Conservation (phyloP, 2,797 vertebrate species). For the Sebastes hopkinsi region DNA sequence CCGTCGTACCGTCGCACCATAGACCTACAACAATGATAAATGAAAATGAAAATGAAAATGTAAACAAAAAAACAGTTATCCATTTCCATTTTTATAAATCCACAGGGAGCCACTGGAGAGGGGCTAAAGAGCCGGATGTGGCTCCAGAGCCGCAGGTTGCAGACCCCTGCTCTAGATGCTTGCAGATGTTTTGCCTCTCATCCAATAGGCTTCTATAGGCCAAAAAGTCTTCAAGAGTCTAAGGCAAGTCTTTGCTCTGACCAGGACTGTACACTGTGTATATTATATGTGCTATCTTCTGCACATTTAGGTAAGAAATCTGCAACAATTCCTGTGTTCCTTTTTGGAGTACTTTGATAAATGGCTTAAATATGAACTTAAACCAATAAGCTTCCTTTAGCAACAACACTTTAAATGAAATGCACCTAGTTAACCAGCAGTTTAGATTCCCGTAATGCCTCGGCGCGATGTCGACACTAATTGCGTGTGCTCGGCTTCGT, state of each 20-base stretch:
- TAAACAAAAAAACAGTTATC: too few relatives aligned
- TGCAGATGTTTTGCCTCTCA: background rate
- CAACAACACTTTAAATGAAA: background rate
- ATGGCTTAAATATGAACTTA: background rate
- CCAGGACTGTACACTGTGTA: background rate
- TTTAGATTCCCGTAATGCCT: slow-evolving; percentile 9
- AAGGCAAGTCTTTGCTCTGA: background rate
- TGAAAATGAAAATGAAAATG: too few relatives aligned
- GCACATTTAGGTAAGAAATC: too few relatives aligned
- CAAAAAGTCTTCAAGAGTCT: background rate
- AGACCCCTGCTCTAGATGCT: background rate
- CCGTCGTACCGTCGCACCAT: too few relatives aligned
- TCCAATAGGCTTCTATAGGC: background rate
- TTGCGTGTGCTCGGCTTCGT: slow-evolving; percentile 40
- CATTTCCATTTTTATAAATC: too few relatives aligned
- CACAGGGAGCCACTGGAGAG: too few relatives aligned
- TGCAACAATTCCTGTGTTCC: background rate
- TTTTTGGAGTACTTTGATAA: background rate
- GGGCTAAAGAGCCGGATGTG: too few relatives aligned
- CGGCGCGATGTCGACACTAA: slow-evolving; percentile 26
- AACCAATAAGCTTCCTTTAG: background rate
- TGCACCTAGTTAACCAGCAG: slow-evolving; percentile 18
- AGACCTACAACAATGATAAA: too few relatives aligned
- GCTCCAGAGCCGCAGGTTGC: too few relatives aligned
- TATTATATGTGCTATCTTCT: too few relatives aligned